Conservation (phyloP, 2,113 vertebrate species). For the Rhinopomastus cyanomelas region DNA sequence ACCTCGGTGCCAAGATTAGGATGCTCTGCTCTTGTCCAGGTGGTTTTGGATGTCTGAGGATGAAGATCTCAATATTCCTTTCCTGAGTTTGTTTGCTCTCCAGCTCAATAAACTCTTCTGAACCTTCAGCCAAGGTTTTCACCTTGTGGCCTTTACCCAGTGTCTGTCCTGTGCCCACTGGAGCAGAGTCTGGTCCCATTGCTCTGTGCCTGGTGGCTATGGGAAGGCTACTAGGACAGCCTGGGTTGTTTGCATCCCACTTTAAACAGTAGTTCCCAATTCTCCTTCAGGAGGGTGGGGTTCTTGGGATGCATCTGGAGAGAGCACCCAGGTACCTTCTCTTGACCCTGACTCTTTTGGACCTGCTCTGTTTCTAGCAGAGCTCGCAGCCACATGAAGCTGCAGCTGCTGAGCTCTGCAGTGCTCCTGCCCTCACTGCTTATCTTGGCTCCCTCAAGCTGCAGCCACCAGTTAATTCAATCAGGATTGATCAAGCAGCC, state of each 20-base stretch:
- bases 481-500: neutral
- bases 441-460: neutral
- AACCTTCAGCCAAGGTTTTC: too few species aligned
- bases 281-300: too few species aligned
- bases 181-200: too few species aligned
- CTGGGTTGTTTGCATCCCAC: too few species aligned
- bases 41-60: neutral
- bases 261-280: too few species aligned
- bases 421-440: neutral
- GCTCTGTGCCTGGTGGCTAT: too few species aligned
- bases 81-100: neutral
- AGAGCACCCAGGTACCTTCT: neutral
- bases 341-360: neutral
- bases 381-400: neutral
- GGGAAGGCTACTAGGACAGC: too few species aligned
- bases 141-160: too few species aligned
- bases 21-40: neutral
- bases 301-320: too few species aligned
- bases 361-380: too few species aligned
- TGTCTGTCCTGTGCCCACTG: too few species aligned
- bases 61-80: neutral
- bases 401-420: neutral
- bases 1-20: neutral
- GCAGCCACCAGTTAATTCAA: neutral
- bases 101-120: too few species aligned